Evolutionary conservation across 2,888 invertebrate species (phyloP), one percentile per base, ranked within the genome.

Genomic region (Dynastes maya): DNA sequence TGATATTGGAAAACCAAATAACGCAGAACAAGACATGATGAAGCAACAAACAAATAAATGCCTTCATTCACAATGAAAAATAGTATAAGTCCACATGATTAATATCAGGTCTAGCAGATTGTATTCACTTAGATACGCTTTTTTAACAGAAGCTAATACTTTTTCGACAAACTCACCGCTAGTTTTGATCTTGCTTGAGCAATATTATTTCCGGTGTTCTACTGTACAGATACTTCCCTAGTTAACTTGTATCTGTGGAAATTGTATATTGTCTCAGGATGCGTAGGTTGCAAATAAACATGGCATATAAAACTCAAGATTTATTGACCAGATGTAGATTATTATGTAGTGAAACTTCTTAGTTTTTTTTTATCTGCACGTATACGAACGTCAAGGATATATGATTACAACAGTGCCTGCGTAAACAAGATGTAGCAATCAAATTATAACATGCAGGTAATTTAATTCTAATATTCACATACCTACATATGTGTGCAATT

Each of bases 111-210:
- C 11, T 74, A 74, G 63, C 63, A 22, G 72, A 74, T 45, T 49
- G 29, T 63, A 45, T 74, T 61, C 49, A 74, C 45, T 61, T 74
- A 9, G 32, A 61, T 74, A 74, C 29, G 37, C 58, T 27, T 13
- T 27, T 74, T 74, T 74, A 74, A 74, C 63, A 49, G 49, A n/a
- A 74, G 29, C 72, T 13, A 74, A 13, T 74, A 61, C 61, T 27
- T 74, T 74, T 61, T 61, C 61, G 72, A 74, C 72, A 49, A 27
- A 13, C 11, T 45, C 29, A 45, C 61, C 29, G 45, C 49, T 49
- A 40, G 45, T 45, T 74, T 74, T 61, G 22, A 61, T 27, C 61
- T 49, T 22, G 61, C 29, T 74, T 40, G n/a, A 58, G n/a, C 58
- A 71, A n/a, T 53, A 55, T 55, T 71, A 45, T 74, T 58, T 74